phyloP scores from a whole-genome alignment of 2,113 vertebrate genomes.

The Bungarus multicinctus region DNA sequence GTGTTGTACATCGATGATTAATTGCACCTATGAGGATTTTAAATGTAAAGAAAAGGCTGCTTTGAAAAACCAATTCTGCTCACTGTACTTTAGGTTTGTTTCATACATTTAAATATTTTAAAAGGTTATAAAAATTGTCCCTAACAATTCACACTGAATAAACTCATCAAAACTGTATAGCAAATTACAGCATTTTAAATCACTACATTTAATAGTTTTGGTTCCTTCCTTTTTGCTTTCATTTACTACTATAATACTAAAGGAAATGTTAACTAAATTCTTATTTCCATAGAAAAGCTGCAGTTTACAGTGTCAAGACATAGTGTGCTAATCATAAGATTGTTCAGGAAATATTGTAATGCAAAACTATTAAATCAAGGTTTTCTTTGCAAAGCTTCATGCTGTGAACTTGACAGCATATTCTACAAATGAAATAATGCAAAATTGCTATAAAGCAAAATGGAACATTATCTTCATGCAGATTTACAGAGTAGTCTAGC shows the following conservation, averaged over 20 bases:
- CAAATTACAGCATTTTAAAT: constrained; percentile 7
- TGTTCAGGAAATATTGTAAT: constrained; percentile 54
- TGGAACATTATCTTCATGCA: constrained; percentile 53
- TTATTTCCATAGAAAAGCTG: constrained; percentile 41
- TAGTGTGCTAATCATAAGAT: constrained; percentile 55
- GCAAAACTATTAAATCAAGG: constrained; percentile 62
- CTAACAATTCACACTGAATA: not conserved
- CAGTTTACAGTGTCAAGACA: constrained; percentile 58
- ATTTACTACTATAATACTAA: constrained; percentile 31
- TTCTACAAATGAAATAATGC: constrained; percentile 67
- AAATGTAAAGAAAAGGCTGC: not conserved
- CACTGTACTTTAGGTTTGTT: not conserved
- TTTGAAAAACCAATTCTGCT: not conserved
- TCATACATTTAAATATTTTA: not conserved
- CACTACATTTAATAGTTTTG: constrained; percentile 11
- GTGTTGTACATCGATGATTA: not conserved
- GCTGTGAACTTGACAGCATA: constrained; percentile 63
- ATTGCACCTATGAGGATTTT: not conserved
- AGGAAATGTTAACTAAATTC: constrained; percentile 39
- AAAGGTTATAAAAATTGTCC: not conserved
- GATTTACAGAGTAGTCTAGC: constrained; percentile 47
- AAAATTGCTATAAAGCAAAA: constrained; percentile 59
- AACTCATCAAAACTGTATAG: not conserved
- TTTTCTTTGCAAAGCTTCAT: constrained; percentile 53
- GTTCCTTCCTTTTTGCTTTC: constrained; percentile 20